Percentiles rank a stretch among this genome's conserved stretches.
Evolutionary conservation across 2,797 vertebrate genomes (phyloP).

Genomic region (Phoxinus dragarum): DNA sequence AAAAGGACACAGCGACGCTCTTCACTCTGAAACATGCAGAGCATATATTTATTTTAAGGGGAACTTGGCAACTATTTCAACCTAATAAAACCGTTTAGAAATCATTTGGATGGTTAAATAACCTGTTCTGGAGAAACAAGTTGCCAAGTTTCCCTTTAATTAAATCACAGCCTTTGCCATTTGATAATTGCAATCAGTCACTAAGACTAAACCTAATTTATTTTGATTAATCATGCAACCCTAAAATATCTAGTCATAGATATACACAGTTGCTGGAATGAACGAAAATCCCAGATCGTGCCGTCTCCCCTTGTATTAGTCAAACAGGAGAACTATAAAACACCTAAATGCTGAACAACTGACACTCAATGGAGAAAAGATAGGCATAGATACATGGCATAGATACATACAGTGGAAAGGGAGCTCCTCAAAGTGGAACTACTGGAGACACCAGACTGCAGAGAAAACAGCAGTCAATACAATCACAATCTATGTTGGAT

Average conservation of each 20-base stretch:
- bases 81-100: too few relatives aligned
- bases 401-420: constrained; percentile 83
- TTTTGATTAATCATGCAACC: not conserved
- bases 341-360: not conserved
- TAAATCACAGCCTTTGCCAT: not conserved
- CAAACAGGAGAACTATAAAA: not conserved
- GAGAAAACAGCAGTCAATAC: constrained; percentile 65
- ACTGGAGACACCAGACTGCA: constrained; percentile 76
- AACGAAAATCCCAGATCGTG: not conserved
- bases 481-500: constrained; percentile 18
- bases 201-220: not conserved
- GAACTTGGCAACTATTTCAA: too few relatives aligned
- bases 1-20: not conserved
- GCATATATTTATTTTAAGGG: not conserved
- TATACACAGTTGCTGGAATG: not conserved
- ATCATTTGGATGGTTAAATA: too few relatives aligned
- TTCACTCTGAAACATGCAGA: not conserved
- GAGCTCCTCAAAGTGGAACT: constrained; percentile 78
- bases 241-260: not conserved
- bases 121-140: too few relatives aligned
- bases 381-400: constrained; percentile 65
- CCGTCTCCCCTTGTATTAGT: not conserved
- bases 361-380: not conserved
- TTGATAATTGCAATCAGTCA: not conserved
- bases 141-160: too few relatives aligned